These are phyloP conservation scores for Urocolius indicus DNA, from an alignment of 2,113 vertebrate genomes.

Conservation along the genomic window DNA sequence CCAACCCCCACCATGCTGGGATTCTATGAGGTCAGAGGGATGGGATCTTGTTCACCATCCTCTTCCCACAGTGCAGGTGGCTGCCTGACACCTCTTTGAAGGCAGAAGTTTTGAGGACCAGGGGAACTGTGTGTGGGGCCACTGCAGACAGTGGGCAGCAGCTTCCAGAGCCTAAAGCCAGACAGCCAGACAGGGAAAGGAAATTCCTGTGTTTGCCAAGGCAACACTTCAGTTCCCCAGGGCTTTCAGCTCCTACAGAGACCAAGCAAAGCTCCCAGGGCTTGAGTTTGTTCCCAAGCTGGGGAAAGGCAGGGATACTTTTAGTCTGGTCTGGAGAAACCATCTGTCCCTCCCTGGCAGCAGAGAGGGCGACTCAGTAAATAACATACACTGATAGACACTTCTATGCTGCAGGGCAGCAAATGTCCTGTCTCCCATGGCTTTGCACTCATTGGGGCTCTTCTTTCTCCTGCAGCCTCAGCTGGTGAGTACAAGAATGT, in stretches of 20 bases:
- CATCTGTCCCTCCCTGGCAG: background rate
- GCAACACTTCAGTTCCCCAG: background rate
- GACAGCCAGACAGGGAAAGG: background rate
- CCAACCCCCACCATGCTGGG: too few species aligned
- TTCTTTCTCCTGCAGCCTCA: background rate
- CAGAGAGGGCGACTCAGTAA: background rate
- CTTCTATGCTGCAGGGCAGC: background rate
- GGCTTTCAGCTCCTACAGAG: background rate
- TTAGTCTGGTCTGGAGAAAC: background rate
- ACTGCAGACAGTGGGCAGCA: background rate
- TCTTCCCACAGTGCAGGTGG: fast-evolving
- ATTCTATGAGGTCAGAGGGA: background rate
- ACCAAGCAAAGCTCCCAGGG: background rate
- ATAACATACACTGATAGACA: background rate
- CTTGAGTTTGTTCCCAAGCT: background rate
- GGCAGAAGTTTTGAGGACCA: background rate
- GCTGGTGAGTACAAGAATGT: background rate
- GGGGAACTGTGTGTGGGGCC: background rate
- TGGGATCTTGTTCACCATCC: background rate
- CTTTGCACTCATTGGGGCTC: background rate
- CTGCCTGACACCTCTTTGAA: background rate
- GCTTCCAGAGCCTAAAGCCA: background rate
- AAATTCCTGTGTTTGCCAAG: background rate
- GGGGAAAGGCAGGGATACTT: background rate
- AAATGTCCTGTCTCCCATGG: background rate